Percentiles rank a stretch among this genome's conserved stretches.
Conservation (phyloP, 2,797 vertebrate species). For the Coluber constrictor region DNA sequence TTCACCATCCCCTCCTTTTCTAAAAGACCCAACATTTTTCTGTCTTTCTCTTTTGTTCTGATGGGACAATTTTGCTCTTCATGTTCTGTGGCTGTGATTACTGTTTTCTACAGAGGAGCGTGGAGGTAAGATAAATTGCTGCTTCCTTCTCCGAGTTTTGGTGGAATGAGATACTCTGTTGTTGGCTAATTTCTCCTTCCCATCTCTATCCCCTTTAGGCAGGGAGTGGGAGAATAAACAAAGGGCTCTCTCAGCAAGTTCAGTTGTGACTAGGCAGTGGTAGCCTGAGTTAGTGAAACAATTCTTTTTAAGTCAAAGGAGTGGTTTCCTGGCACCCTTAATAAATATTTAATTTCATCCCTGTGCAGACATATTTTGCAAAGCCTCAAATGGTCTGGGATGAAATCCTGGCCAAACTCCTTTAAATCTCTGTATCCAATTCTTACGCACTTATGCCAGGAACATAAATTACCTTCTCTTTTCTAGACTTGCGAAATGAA, state of each 20-base stretch:
- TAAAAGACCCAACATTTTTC: background rate
- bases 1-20: background rate
- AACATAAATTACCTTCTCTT: background rate
- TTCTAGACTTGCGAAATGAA: background rate
- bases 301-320: constrained; percentile 1
- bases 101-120: background rate
- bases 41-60: background rate
- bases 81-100: background rate
- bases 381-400: background rate
- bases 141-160: background rate
- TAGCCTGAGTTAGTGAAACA: background rate
- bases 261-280: background rate
- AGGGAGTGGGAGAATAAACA: background rate
- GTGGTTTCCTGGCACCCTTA: constrained; percentile 7
- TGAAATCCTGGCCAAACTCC: background rate
- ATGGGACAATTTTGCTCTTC: background rate
- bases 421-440: constrained; percentile 3
- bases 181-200: background rate
- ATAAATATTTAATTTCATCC: constrained; percentile 17
- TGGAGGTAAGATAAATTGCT: background rate
- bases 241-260: background rate
- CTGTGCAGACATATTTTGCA: constrained; percentile 1
- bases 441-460: background rate
- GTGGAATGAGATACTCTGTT: background rate
- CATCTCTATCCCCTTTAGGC: background rate